phyloP scores from a whole-genome alignment of 2,888 invertebrate genomes.

The Eilema sororculum region DNA sequence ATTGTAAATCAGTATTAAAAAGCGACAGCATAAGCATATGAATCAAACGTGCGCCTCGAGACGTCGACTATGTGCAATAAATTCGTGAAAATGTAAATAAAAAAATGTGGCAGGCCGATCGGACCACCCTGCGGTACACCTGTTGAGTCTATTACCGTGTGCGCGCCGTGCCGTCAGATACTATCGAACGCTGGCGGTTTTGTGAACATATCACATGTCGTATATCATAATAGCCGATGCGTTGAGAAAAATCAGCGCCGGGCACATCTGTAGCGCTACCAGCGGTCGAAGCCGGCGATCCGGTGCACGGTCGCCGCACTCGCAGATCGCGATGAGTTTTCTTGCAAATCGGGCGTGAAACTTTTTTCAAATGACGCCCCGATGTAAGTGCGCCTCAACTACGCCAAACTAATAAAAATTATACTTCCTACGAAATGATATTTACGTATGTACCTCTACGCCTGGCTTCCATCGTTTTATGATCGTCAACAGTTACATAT shows the following conservation, averaged over 20 bases:
- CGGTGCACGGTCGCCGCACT: conserved; percentile 10
- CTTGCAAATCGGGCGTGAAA: conserved; percentile 77
- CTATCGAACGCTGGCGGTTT: conserved; percentile 67
- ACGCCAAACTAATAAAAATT: conserved; percentile 77
- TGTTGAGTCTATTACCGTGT: conserved; percentile 81
- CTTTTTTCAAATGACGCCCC: conserved; percentile 73
- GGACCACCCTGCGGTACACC: conserved; percentile 83
- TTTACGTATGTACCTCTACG: conserved; percentile 76
- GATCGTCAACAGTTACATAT: conserved; percentile 87
- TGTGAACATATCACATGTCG: conserved; percentile 63
- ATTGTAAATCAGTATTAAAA: conserved; percentile 87
- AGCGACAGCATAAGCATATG: conserved; percentile 83
- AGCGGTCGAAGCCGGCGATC: conserved; percentile 55
- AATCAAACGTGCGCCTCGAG: conserved; percentile 83
- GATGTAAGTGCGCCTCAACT: conserved; percentile 68
- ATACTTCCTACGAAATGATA: conserved; percentile 81
- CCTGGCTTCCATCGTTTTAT: conserved; percentile 83
- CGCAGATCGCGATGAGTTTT: conserved; percentile 62
- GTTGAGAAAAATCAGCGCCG: conserved; percentile 77
- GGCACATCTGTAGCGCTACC: conserved; percentile 55
- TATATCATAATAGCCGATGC: conserved; percentile 78
- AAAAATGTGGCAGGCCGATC: conserved; percentile 71
- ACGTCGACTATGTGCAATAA: conserved; percentile 82
- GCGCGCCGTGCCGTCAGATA: conserved; percentile 67
- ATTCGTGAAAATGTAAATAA: conserved; percentile 83